Conservation (phyloP, 2,888 invertebrate genomes). For the Dugesia japonica region DNA sequence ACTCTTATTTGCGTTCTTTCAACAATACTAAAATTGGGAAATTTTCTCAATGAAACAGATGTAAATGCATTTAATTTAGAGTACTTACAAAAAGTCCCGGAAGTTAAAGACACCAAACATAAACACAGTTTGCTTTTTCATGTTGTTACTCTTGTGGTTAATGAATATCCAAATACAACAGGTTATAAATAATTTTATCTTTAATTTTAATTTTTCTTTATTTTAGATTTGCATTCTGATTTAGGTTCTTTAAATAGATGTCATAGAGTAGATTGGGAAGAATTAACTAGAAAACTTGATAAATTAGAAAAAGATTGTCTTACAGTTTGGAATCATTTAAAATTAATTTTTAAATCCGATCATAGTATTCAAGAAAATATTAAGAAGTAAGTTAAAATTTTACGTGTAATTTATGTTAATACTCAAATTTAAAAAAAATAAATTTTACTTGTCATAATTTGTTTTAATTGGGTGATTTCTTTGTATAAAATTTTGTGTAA, state of each 20-base stretch:
- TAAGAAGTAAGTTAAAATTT: conserved; percentile 24
- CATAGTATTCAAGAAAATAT: conserved; percentile 48
- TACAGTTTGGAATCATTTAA: conserved; percentile 84
- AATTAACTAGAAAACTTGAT: conserved; percentile 65
- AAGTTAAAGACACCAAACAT: conserved; percentile 95
- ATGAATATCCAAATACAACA: conserved; percentile 67
- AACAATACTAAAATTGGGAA: conserved; percentile 78
- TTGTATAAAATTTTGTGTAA: too few species aligned
- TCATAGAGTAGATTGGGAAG: conserved; percentile 75
- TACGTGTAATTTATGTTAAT: too few species aligned
- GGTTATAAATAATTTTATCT: not conserved
- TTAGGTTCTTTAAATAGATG: conserved; percentile 51
- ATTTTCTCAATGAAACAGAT: conserved; percentile 77
- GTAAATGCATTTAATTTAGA: conserved; percentile 92
- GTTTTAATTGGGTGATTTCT: too few species aligned
- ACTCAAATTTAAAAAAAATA: too few species aligned
- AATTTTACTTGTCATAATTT: too few species aligned
- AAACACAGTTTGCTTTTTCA: conserved; percentile 94
- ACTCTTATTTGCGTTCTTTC: conserved; percentile 86
- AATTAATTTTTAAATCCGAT: conserved; percentile 82
- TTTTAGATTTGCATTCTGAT: conserved; percentile 72
- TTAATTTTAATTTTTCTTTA: not conserved
- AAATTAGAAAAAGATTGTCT: conserved; percentile 88
- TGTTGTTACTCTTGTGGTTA: conserved; percentile 86
- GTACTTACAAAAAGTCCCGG: conserved; percentile 78